These are phyloP conservation scores for Formica exsecta DNA, from an alignment of 1,140 invertebrate species.

Conservation along the genomic window DNA sequence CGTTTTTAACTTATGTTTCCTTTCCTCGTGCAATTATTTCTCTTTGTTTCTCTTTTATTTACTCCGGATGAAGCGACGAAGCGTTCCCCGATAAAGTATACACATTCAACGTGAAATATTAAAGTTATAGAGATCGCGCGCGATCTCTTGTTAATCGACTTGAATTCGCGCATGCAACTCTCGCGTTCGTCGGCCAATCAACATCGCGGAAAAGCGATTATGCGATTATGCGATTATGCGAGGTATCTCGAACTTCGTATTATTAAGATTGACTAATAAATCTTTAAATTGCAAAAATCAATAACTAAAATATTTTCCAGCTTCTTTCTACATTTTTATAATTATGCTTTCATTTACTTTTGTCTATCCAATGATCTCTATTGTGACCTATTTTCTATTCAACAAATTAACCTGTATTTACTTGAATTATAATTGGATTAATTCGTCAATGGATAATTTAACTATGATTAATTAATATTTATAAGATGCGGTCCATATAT, in stretches of 20 bases:
- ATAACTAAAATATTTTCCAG: no score
- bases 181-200: neutral
- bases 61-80: neutral
- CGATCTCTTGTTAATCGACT: neutral
- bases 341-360: neutral
- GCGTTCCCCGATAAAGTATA: neutral
- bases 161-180: conserved; percentile 15
- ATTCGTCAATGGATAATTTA: neutral
- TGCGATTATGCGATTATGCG: neutral
- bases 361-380: neutral
- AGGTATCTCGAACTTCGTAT: neutral
- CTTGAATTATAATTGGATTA: no score
- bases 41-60: neutral
- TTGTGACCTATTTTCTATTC: neutral
- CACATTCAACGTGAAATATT: neutral
- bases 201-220: neutral
- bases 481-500: neutral
- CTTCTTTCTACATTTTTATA: neutral
- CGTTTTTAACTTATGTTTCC: neutral
- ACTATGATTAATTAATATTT: neutral
- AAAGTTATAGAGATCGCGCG: neutral
- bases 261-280: neutral
- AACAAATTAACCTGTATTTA: neutral
- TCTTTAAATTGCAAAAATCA: neutral
- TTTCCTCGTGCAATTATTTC: no score